Base-by-base conservation (phyloP, 2,797 vertebrate species). In the Acipenser ruthenus region DNA sequence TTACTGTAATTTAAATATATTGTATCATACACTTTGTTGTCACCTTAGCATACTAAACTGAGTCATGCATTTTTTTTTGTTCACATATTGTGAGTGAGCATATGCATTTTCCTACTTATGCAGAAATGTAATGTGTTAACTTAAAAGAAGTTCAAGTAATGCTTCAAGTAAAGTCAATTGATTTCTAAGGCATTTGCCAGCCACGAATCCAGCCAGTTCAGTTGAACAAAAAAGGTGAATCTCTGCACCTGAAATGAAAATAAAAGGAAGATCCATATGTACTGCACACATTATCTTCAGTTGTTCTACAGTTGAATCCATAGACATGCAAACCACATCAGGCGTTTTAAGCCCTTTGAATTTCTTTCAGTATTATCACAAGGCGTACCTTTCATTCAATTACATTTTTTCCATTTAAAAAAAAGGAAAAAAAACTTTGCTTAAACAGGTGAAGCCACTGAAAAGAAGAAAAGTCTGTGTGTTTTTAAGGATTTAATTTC, bases 321-420 rank as follows among this genome's bases (percentile, higher is more conserved):
- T 0, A 77, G 23, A 71, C 7, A 71, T 13, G 73, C 50, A 80
- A 78, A 76, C 68, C 72, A 74, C 82, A 86, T 82, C 82, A 87
- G 82, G 90, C 73, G 78, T 72, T 68, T 72, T 55, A 73, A 63
- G 67, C 64, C 62, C 65, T 53, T 74, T 74, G 77, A 82, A 73
- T 72, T 77, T 63, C 65, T 62, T 75, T 77, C 77, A 63, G 73
- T 72, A 62, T 69, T 74, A 63, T 80, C 70, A 69, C 65, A 58
- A 70, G 73, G 71, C 66, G 75, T 23, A 62, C 6, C 10, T 79
- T 84, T 85, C 50, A 74, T 79, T 51, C 73, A 72, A 37, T 37
- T 37, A 37, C 23, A 37, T 37, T 37, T 37, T 37, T 74, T 74
- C 71, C 1, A 1, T 68, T 79, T 79, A 65, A 59, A 72, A 70